A percentile compares a stretch with the other conserved stretches of the same genome.
phyloP scores from a whole-genome alignment of 2,888 invertebrate species.

The Trachelus stipa region DNA sequence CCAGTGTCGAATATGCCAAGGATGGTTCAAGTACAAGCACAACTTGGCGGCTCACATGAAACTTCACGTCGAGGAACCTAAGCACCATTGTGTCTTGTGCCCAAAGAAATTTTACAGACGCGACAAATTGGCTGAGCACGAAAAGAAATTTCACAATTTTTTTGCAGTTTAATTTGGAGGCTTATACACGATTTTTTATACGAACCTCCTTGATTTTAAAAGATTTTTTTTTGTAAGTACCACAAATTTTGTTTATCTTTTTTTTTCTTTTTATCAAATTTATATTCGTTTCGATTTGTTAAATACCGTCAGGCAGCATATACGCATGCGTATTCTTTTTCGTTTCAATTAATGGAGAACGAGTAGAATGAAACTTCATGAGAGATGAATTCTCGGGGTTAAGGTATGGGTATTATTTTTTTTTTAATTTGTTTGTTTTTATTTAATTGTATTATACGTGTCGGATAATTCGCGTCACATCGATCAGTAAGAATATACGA shows the following conservation, averaged over 20 bases:
- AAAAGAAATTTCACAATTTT: conserved; percentile 45
- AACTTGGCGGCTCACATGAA: conserved; percentile 58
- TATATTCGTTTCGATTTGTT: not conserved
- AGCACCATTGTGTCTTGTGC: conserved; percentile 50
- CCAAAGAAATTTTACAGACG: conserved; percentile 57
- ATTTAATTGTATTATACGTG: not conserved
- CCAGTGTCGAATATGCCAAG: conserved; percentile 60
- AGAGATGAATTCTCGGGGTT: not conserved
- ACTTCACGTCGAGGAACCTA: conserved; percentile 55
- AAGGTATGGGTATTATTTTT: not conserved
- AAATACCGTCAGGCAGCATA: not conserved
- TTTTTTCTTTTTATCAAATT: not conserved
- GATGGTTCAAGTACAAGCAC: conserved; percentile 61
- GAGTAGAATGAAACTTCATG: not conserved
- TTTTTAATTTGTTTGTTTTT: not conserved
- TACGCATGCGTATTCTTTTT: not conserved
- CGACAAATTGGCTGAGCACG: conserved; percentile 55
- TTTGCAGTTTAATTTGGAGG: conserved; percentile 20
- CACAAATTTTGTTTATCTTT: not conserved
- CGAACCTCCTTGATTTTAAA: not conserved
- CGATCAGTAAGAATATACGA: not conserved
- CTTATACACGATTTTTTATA: not conserved
- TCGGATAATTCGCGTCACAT: not conserved
- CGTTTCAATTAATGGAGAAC: not conserved
- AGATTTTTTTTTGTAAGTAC: not conserved